Percentiles rank a stretch among this genome's conserved stretches.
These are phyloP conservation scores for Phycodurus eques DNA, from an alignment of 2,113 vertebrate genomes.

Conservation along the genomic window DNA sequence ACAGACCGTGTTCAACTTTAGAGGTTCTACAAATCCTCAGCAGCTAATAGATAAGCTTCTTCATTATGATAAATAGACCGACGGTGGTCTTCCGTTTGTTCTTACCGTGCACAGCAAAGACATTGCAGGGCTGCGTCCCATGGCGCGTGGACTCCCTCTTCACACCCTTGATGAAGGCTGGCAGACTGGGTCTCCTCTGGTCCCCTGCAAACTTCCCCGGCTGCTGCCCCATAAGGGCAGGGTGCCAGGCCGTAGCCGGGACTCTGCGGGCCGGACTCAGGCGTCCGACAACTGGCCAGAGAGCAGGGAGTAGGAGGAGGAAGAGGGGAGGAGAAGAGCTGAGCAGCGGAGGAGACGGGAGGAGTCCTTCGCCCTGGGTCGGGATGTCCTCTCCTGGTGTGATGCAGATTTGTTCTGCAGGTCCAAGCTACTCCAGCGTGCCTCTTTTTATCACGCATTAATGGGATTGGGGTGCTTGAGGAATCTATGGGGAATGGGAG, in stretches of 20 bases:
- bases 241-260: slow-evolving; percentile 74
- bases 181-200: slow-evolving; percentile 96
- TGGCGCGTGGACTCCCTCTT: slow-evolving; percentile 87
- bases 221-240: slow-evolving; percentile 98
- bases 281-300: slow-evolving; percentile 25
- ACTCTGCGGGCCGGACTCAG: slow-evolving; percentile 55
- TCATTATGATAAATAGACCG: background rate
- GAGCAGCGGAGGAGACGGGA: background rate
- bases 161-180: slow-evolving; percentile 90
- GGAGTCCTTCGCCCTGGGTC: slow-evolving; percentile 31
- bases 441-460: slow-evolving; percentile 52
- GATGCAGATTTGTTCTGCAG: slow-evolving; percentile 25
- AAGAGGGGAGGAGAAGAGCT: background rate
- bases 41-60: too few species aligned
- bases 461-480: slow-evolving; percentile 34
- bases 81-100: slow-evolving; percentile 13
- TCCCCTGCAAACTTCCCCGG: slow-evolving; percentile 97
- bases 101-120: slow-evolving; percentile 95
- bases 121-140: slow-evolving; percentile 84
- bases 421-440: slow-evolving; percentile 35
- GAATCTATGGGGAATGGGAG: slow-evolving; percentile 24
- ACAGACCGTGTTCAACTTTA: too few species aligned
- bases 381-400: slow-evolving; percentile 29
- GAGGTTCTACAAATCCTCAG: too few species aligned
- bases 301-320: background rate